Evolutionary conservation across 30 jellyfish, hydroid and myxozoan genomes (phyloP), one percentile per base, ranked within the genome.

Genomic region (Hydractinia echinata): DNA sequence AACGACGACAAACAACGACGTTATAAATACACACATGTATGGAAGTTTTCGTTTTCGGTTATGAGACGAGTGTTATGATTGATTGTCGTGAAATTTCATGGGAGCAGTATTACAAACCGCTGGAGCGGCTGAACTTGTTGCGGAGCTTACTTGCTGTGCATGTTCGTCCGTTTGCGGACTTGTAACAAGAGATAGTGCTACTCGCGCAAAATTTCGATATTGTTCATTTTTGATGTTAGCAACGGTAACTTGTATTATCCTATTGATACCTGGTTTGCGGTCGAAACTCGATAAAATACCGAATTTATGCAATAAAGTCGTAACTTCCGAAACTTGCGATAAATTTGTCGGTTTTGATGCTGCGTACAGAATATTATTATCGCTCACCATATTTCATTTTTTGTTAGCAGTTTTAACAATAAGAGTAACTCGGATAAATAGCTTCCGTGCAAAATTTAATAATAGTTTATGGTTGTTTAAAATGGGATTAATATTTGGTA

Each of bases 51-150:
- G 44, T 30, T 30, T 30, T 30, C 2, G 44, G 44, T 30, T 30
- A 30, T 30, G 44, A 30, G 44, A 30, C 44, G 44, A 30, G 44
- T 30, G 44, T 30, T 30, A 30, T 30, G 44, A 30, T 30, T 30
- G 44, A 30, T 30, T 30, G 44, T 30, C 44, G 44, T 79, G 86
- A 81, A 81, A 16, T 81, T 66, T 51, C 70, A 93, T 93, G 99
- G 99, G 99, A 87, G 99, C 99, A 66, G 96, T 85, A 62, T 88
- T 88, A 76, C 95, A 88, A 66, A 93, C 99, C 86, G 99, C 99
- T 77, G 99, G 99, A 8, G 99, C 96, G 89, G 99, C 99, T 79
- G 99, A 93, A 81, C 71, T 93, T 30, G 96, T 94, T 81, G 96
- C 99, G 79, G 99, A 93, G 77, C 88, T 93, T 73, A 95, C 99